Conservation (phyloP, 2,888 invertebrate species). For the Nomada fabriciana region DNA sequence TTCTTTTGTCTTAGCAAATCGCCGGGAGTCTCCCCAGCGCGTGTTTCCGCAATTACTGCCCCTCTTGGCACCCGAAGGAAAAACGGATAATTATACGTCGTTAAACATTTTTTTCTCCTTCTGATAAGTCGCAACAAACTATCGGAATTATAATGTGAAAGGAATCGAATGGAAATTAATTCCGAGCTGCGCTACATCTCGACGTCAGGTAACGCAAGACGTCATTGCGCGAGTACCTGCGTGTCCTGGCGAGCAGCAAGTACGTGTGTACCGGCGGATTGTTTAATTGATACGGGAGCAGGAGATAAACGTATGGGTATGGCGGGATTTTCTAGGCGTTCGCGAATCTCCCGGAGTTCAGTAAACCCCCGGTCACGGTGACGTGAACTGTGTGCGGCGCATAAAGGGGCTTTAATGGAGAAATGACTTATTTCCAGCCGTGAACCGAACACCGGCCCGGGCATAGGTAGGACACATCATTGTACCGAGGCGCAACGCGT, state of each 20-base stretch:
- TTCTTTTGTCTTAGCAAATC: conserved; percentile 18
- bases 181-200: background rate
- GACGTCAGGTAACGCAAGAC: no score
- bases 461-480: conserved; percentile 66
- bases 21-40: background rate
- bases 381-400: conserved; percentile 54
- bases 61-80: background rate
- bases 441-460: conserved; percentile 50
- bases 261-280: background rate
- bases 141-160: background rate
- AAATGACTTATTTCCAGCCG: conserved; percentile 79
- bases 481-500: conserved; percentile 36
- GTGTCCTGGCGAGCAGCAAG: no score
- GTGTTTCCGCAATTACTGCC: background rate
- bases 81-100: background rate
- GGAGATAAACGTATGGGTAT: background rate
- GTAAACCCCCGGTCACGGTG: conserved; percentile 49
- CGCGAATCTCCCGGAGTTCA: conserved; percentile 37
- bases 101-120: background rate
- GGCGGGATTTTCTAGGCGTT: conserved; percentile 2
- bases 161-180: background rate
- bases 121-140: background rate
- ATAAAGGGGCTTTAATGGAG: conserved; percentile 72
- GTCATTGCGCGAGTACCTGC: no score
- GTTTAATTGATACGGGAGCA: background rate